Evolutionary conservation across 2,797 vertebrate species (phyloP), one percentile per base, ranked within the genome.

Genomic region (Poeciliopsis turneri): DNA sequence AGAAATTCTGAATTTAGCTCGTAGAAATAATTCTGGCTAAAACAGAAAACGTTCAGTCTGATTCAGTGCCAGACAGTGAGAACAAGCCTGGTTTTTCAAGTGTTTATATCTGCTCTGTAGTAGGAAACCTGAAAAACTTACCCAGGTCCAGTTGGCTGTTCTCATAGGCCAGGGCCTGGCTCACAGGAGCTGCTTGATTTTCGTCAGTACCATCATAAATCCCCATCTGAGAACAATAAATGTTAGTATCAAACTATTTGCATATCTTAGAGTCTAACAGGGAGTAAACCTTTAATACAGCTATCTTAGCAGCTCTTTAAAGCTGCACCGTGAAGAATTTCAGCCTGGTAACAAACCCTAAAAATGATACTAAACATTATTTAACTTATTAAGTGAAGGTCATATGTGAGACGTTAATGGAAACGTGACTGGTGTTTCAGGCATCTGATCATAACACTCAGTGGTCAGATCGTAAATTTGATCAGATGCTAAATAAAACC

Each of bases 161-260:
- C 13, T 84, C 75, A 8, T 28, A 30, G 49, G 39, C 61, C 64
- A 66, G 64, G 64, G 74, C 7, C 36, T 30, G 72, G 49, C 30
- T 78, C 16, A 70, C 86, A 78, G 75, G 66, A 79, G 78, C 49
- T 59, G 84, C 51, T 16, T 80, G 87, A 49, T 81, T 39, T 33
- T 83, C 72, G 77, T 91, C 85, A 86, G 33, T 57, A 33, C 1
- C 79, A 39, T 76, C 79, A 0, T 55, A 85, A 78, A 46, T 86
- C 72, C 84, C 92, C 36, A 75, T 92, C 95, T 96, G 85, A 82
- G 47, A 1, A 86, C 74, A 88, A 79, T 46, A 72, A 69, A 51
- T 2, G 25, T 74, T 25, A 61, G 36, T 64, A 53, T 36, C 49
- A 53, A 2, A 74, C 30, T 51, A 0, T 46, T 47, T 69, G 2